phyloP scores from a whole-genome alignment of 2,797 vertebrate species.

The Mus caroli region DNA sequence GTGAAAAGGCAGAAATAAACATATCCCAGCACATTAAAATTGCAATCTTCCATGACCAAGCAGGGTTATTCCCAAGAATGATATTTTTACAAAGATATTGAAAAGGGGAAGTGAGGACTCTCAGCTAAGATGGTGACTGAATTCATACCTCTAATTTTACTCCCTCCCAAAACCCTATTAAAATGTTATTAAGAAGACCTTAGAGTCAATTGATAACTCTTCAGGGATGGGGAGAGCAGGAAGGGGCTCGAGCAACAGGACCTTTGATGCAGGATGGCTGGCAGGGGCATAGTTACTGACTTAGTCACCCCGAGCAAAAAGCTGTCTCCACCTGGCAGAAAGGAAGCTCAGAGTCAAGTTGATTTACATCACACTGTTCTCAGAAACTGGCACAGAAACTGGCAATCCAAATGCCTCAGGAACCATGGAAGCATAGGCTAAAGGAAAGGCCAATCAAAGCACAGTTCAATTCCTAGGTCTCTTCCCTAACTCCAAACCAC shows the following conservation, averaged over 20 bases:
- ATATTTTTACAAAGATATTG: slow-evolving; percentile 49
- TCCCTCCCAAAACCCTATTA: slow-evolving; percentile 50
- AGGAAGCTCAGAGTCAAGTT: not conserved
- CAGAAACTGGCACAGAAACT: slow-evolving; percentile 41
- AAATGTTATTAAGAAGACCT: slow-evolving; percentile 48
- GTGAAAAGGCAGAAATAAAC: slow-evolving; percentile 78
- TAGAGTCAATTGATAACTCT: slow-evolving; percentile 43
- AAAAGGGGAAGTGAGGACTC: slow-evolving; percentile 51
- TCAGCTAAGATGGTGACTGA: slow-evolving; percentile 53
- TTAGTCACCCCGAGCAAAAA: not conserved
- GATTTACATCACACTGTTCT: not conserved
- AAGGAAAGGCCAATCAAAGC: slow-evolving; percentile 4
- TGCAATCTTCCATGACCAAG: slow-evolving; percentile 58
- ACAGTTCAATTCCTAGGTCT: not conserved
- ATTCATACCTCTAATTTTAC: slow-evolving; percentile 59
- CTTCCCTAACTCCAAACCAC: not conserved
- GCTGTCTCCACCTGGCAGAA: not conserved
- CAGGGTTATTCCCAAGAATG: slow-evolving; percentile 60
- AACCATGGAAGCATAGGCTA: not conserved
- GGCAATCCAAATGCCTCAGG: not conserved
- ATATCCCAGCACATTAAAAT: slow-evolving; percentile 61
- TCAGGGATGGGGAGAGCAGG: not conserved
- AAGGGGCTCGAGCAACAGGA: not conserved
- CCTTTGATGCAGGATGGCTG: not conserved
- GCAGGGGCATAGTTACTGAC: not conserved